Percentiles rank a stretch among this genome's conserved stretches.
phyloP scores from a whole-genome alignment of 2,797 vertebrate species.

The Pteropus rufus region DNA sequence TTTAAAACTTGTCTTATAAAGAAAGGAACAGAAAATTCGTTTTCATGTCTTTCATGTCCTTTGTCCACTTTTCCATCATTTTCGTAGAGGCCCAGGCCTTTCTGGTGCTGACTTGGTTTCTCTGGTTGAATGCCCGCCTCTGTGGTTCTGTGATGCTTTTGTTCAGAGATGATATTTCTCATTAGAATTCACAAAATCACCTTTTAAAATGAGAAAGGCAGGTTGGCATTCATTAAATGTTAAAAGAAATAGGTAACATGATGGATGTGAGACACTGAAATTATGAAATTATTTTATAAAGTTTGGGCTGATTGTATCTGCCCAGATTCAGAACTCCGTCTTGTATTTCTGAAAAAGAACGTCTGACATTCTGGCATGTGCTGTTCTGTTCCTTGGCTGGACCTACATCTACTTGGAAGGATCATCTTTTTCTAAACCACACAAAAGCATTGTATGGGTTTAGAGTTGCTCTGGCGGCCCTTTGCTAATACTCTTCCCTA shows the following conservation, averaged over 20 bases:
- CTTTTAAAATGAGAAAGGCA: not conserved
- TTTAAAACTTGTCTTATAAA: constrained; percentile 23
- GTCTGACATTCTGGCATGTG: not conserved
- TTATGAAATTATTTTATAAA: not conserved
- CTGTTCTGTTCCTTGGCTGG: not conserved
- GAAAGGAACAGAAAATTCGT: constrained; percentile 27
- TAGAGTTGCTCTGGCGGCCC: not conserved
- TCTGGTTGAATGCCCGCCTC: not conserved
- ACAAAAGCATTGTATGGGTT: not conserved
- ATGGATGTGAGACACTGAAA: not conserved
- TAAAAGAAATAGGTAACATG: not conserved
- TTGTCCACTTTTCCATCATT: not conserved
- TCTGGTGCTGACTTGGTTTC: not conserved
- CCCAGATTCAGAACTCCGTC: not conserved
- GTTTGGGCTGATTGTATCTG: not conserved
- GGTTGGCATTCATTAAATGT: not conserved
- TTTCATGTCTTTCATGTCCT: constrained; percentile 8
- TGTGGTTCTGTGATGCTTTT: not conserved
- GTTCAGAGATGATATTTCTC: not conserved
- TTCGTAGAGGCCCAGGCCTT: not conserved
- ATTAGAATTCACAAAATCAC: not conserved
- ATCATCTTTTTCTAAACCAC: not conserved
- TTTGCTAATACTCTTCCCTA: not conserved
- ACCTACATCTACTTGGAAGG: not conserved
- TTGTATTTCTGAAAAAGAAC: not conserved